Conservation (phyloP, 2,113 vertebrate species). For the Sinosuthora webbiana region DNA sequence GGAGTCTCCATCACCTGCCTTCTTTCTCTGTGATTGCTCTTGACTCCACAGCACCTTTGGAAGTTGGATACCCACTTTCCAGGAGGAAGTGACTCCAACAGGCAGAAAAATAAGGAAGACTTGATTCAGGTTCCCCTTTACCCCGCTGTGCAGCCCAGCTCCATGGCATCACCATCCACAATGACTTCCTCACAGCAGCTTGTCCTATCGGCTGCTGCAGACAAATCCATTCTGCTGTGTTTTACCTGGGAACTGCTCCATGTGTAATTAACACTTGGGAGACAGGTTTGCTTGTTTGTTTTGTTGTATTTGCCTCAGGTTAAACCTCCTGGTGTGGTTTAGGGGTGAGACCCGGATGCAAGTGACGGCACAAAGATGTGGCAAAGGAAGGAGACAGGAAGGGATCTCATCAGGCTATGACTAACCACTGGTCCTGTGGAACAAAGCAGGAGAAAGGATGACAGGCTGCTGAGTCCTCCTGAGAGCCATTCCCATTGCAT, state of each 20-base stretch:
- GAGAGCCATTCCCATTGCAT: neutral
- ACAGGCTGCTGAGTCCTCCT: conserved; percentile 11
- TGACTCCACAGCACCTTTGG: neutral
- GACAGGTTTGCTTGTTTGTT: conserved; percentile 36
- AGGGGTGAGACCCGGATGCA: conserved; percentile 38
- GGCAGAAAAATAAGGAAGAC: neutral
- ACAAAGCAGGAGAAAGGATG: conserved; percentile 31
- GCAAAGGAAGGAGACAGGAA: conserved; percentile 28
- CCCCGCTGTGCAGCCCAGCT: neutral
- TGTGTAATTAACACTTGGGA: neutral
- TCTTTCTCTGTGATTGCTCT: neutral
- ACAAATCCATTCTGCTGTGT: neutral
- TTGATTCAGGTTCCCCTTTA: neutral
- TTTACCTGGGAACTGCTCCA: neutral
- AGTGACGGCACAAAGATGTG: conserved; percentile 22
- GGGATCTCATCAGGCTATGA: neutral
- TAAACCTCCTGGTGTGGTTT: conserved; percentile 31
- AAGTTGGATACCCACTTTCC: neutral
- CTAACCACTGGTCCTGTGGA: neutral
- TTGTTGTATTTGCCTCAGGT: conserved; percentile 20
- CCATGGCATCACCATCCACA: neutral
- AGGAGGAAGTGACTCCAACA: neutral
- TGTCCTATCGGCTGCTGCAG: neutral
- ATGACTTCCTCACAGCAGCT: neutral
- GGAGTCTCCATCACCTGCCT: neutral